phyloP scores from a whole-genome alignment of 1,140 invertebrate genomes.

The Diprion similis region DNA sequence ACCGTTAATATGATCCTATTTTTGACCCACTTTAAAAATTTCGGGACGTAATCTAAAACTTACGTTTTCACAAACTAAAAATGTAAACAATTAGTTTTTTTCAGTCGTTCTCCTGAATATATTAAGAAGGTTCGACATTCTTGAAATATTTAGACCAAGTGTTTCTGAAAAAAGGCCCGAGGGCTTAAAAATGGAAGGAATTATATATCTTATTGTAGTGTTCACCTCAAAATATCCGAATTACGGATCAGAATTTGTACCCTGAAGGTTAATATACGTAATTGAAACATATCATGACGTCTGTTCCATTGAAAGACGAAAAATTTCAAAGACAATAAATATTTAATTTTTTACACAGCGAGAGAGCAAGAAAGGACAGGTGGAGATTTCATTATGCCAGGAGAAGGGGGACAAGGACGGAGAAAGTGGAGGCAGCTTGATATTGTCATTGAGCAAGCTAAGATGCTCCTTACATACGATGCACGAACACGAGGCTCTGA shows the following conservation, averaged over 20 bases:
- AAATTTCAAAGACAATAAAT: background rate
- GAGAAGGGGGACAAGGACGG: conserved; percentile 69
- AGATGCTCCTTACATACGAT: conserved; percentile 72
- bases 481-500: conserved; percentile 72
- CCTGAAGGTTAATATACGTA: background rate
- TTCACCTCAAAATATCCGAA: background rate
- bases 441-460: conserved; percentile 50
- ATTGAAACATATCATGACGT: background rate
- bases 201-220: conserved; percentile 24
- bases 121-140: no score
- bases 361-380: conserved; percentile 71
- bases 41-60: no score
- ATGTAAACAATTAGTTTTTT: no score
- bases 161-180: no score
- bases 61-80: no score
- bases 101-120: no score
- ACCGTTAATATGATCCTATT: no score
- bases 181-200: conserved; percentile 3
- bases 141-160: no score
- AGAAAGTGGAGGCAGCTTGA: conserved; percentile 65
- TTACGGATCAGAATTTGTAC: background rate
- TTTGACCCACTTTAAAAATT: no score
- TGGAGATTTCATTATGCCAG: conserved; percentile 70
- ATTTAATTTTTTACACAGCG: conserved; percentile 61
- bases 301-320: background rate